Conservation (phyloP, 2,888 invertebrate species). For the Ennomos fuscantarius region DNA sequence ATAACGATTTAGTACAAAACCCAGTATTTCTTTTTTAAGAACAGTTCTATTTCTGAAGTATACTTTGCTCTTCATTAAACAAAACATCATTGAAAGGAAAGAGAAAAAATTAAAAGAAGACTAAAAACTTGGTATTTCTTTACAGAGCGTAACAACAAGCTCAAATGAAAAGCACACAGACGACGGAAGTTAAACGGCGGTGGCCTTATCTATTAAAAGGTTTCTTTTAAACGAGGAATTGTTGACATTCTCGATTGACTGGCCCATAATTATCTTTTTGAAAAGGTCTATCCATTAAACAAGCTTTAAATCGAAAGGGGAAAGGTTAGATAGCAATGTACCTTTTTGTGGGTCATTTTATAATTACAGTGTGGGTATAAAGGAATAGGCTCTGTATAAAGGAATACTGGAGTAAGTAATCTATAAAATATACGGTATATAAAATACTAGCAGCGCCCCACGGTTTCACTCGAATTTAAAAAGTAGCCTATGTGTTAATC, state of each 20-base stretch:
- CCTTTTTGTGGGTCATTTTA: slow-evolving; percentile 6
- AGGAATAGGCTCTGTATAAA: too few species aligned
- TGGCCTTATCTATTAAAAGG: slow-evolving; percentile 18
- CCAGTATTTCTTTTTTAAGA: too few species aligned
- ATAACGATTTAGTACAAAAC: too few species aligned
- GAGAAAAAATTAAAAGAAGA: not conserved
- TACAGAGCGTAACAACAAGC: slow-evolving; percentile 8
- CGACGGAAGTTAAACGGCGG: slow-evolving; percentile 12
- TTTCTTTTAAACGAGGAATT: slow-evolving; percentile 14
- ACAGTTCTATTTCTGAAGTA: too few species aligned
- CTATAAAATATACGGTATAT: too few species aligned
- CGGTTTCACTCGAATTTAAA: too few species aligned
- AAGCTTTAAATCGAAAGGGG: slow-evolving; percentile 7
- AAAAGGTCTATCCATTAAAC: slow-evolving; percentile 20
- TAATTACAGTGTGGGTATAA: slow-evolving; percentile 1
- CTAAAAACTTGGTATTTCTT: slow-evolving; percentile 15
- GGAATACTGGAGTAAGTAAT: too few species aligned
- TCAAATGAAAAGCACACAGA: slow-evolving; percentile 28
- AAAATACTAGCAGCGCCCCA: too few species aligned
- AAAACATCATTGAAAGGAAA: slow-evolving; percentile 12
- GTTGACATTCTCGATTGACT: slow-evolving; percentile 29
- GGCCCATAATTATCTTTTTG: slow-evolving; percentile 19
- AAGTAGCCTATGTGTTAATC: too few species aligned
- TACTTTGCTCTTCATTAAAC: too few species aligned
- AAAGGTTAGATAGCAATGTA: slow-evolving; percentile 4